Evolutionary conservation across 2,888 invertebrate species (phyloP), one percentile per base, ranked within the genome.

Genomic region (Leptopilina drosophilae): DNA sequence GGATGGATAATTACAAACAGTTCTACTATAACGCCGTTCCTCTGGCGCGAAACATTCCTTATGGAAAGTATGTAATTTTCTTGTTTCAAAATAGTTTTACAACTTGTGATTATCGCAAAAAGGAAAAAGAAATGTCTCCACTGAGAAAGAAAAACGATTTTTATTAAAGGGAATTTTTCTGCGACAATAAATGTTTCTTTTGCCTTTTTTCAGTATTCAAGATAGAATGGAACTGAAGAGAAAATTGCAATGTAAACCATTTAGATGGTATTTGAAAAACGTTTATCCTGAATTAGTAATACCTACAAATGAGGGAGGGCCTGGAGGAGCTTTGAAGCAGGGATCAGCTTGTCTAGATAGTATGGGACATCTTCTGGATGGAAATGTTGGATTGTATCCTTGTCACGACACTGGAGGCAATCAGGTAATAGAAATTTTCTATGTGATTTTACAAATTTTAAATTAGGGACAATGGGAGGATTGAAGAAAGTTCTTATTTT

Each of bases 1-100:
- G 99, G 99, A 98, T 99, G 98, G 99, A 99, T 90, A 98, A 98
- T 82, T 99, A 97, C 93, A 99, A 99, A 92, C 95, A 98, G 88
- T 97, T 97, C 90, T 99, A 99, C 92, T 98, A 98, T 90, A 94
- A 96, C 79, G 96, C 98, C 1, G 99, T 99, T 85, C 97, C 97
- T 76, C 92, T 97, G 79, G 97, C 97, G 15, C 96, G 96, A 90
- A 97, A 96, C 90, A 96, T 98, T 84, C 95, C 97, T 77, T 97
- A 95, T 91, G 97, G 97, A 94, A 96, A 97, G 97, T 98, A 93
- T 95, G 96, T 86, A 73, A 53, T 49, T 56, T 56, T 73, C 14
- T 0, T 8, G 11, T 8, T 12, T 69, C 33, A 14, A 53, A 73
- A 7, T 33, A 3, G 33, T n/a, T 73, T 9, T 56, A 14, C 33